These are phyloP conservation scores for Parascotia fuliginaria DNA, from an alignment of 2,888 invertebrate genomes.

Conservation along the genomic window DNA sequence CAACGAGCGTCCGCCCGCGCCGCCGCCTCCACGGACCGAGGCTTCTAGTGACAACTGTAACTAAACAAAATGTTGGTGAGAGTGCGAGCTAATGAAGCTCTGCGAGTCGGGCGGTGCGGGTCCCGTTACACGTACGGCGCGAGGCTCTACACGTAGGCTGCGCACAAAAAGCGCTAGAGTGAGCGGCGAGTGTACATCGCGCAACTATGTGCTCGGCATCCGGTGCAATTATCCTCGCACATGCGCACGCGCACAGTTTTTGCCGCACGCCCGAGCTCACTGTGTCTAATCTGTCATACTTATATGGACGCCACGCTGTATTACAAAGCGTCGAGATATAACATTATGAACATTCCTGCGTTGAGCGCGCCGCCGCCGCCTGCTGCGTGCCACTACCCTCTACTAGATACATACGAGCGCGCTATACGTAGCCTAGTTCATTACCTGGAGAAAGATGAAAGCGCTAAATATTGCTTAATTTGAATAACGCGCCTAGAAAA, in stretches of 20 bases:
- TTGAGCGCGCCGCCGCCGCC: background rate
- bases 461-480: no score
- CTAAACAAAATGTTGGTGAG: background rate
- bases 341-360: background rate
- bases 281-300: slow-evolving; percentile 2
- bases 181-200: background rate
- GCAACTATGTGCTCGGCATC: slow-evolving; percentile 31
- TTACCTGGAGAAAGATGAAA: no score
- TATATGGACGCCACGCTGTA: background rate
- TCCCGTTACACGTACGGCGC: slow-evolving; percentile 27
- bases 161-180: slow-evolving; percentile 13
- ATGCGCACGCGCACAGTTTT: slow-evolving; percentile 28
- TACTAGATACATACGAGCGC: no score
- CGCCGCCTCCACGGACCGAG: background rate
- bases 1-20: slow-evolving; percentile 13
- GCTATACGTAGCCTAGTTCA: no score
- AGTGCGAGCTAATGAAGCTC: background rate
- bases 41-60: background rate
- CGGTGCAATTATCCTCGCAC: slow-evolving; percentile 36
- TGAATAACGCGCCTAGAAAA: slow-evolving; percentile 41
- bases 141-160: slow-evolving; percentile 12
- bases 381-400: no score
- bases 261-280: slow-evolving; percentile 16
- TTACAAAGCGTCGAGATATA: background rate
- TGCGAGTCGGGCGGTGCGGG: background rate